A percentile compares a stretch with the other conserved stretches of the same genome.
Conservation (phyloP, 2,113 vertebrate genomes). For the Opisthocomus hoazin region DNA sequence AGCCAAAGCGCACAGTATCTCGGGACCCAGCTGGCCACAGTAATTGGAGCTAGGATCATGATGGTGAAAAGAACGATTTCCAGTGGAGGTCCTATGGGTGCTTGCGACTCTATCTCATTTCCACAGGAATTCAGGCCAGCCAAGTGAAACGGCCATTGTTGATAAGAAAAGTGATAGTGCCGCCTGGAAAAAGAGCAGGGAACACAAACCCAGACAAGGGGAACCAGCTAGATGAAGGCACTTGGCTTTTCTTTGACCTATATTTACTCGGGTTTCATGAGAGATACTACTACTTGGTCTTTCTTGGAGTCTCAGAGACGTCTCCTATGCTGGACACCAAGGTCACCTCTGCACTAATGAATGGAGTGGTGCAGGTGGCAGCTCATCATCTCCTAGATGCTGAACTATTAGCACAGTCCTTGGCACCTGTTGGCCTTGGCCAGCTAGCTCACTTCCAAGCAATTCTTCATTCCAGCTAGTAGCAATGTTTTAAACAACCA, state of each 20-base stretch:
- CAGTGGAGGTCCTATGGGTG: neutral
- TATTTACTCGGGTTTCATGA: neutral
- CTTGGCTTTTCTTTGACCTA: neutral
- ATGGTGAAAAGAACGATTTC: neutral
- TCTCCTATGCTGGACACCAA: neutral
- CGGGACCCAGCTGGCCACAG: neutral
- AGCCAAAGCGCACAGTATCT: neutral
- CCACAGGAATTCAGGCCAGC: neutral
- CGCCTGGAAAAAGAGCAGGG: neutral
- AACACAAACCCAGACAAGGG: neutral
- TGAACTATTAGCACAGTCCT: neutral
- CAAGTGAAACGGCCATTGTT: neutral
- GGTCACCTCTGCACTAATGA: too few species aligned
- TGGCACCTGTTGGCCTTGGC: neutral
- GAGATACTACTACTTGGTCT: neutral
- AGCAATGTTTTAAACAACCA: neutral
- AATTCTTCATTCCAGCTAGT: neutral
- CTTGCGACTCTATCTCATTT: fast-evolving
- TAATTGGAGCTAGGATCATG: neutral
- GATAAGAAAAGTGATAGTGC: neutral
- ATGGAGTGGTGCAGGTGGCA: neutral
- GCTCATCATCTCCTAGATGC: neutral
- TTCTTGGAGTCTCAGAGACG: neutral
- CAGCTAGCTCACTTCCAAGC: neutral
- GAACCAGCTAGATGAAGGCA: neutral